Conservation (phyloP, 2,113 vertebrate genomes). For the Pheucticus melanocephalus region DNA sequence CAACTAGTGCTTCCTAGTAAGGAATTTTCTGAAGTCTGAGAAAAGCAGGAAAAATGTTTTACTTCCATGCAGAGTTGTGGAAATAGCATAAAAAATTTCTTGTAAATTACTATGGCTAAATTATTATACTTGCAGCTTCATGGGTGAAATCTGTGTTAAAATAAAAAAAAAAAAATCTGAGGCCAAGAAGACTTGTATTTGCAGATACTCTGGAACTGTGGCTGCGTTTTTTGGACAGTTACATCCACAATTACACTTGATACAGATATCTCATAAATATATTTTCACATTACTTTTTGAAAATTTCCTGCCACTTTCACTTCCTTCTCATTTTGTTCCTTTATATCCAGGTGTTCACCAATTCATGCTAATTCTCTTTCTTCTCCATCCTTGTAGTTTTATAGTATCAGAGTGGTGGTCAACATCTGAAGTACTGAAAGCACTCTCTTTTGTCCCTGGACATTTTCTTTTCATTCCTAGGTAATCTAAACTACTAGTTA, state of each 20-base stretch:
- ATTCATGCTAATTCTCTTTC: neutral
- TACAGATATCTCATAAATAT: neutral
- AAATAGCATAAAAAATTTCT: accelerated
- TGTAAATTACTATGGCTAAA: neutral
- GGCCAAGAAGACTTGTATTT: neutral
- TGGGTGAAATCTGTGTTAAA: neutral
- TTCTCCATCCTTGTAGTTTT: neutral
- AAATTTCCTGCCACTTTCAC: neutral
- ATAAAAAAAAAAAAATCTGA: neutral
- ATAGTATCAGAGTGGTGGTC: neutral
- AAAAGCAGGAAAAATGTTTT: neutral
- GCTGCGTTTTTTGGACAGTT: neutral
- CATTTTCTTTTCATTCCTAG: neutral
- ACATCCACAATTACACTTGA: neutral
- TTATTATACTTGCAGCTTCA: neutral
- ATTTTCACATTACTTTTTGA: neutral
- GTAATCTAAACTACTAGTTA: neutral
- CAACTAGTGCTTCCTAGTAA: neutral
- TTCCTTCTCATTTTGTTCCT: neutral
- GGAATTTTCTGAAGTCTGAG: neutral
- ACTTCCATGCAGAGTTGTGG: neutral
- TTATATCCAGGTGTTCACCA: neutral
- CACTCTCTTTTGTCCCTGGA: neutral
- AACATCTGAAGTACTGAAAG: neutral
- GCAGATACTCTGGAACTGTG: neutral